These are phyloP conservation scores for Syngnathus typhle DNA, from an alignment of 2,113 vertebrate genomes.

Conservation along the genomic window DNA sequence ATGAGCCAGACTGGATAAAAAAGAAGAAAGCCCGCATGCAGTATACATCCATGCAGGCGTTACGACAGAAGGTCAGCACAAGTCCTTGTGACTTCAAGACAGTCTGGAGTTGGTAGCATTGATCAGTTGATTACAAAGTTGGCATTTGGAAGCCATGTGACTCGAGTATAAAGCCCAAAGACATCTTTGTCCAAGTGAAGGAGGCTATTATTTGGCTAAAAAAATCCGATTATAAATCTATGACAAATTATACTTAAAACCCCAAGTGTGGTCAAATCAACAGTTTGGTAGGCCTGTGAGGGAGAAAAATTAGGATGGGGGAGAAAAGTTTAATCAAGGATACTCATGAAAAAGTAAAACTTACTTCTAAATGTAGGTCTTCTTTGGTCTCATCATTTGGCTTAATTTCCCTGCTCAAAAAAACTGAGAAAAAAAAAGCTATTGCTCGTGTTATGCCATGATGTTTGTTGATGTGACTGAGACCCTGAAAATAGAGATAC, in stretches of 20 bases:
- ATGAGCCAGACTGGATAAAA: constrained; percentile 72
- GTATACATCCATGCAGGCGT: constrained; percentile 67
- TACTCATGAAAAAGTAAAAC: neutral
- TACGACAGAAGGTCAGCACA: constrained; percentile 63
- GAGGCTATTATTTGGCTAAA: neutral
- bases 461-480: neutral
- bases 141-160: neutral
- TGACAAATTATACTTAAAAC: neutral
- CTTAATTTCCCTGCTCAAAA: no score
- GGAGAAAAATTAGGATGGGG: no score
- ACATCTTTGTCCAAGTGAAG: neutral
- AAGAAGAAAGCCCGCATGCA: constrained; percentile 69
- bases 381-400: neutral
- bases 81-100: neutral
- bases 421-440: neutral
- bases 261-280: neutral
- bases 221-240: neutral
- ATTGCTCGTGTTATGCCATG: neutral
- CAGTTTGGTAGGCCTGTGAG: neutral
- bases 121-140: neutral
- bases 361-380: neutral
- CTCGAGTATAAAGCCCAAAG: neutral
- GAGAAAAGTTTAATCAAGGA: neutral
- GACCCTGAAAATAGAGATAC: neutral
- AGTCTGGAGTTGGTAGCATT: neutral